Conservation (phyloP, 2,888 invertebrate genomes). For the Orthosia gracilis region DNA sequence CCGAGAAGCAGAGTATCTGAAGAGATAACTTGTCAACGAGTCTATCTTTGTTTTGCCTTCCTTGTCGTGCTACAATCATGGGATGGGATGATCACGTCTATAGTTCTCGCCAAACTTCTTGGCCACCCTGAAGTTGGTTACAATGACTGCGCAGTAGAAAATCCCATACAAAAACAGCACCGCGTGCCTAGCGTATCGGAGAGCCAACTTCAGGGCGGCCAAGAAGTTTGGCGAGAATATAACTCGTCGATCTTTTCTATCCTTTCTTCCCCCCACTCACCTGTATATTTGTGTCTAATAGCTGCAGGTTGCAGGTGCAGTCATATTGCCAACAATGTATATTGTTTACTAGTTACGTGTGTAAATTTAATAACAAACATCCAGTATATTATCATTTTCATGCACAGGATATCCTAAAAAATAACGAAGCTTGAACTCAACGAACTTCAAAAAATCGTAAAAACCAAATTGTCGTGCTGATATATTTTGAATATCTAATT, state of each 20-base stretch:
- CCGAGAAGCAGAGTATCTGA: neutral
- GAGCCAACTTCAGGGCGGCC: no score
- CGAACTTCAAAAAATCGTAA: slow-evolving; percentile 12
- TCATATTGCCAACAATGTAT: neutral
- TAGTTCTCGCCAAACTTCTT: no score
- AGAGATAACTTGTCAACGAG: neutral
- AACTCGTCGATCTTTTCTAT: neutral
- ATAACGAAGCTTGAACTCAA: slow-evolving; percentile 20
- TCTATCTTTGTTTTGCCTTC: neutral
- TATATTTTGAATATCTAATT: slow-evolving; percentile 33
- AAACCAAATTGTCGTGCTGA: slow-evolving; percentile 15
- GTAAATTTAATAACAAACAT: slow-evolving; percentile 2
- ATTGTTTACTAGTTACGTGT: neutral
- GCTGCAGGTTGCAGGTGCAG: neutral
- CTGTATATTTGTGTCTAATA: neutral
- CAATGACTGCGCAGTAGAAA: no score
- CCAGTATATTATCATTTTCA: neutral
- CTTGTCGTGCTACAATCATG: neutral
- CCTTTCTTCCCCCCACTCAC: neutral
- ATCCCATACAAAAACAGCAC: no score
- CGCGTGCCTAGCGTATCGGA: no score
- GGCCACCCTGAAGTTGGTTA: no score
- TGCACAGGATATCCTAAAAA: slow-evolving; percentile 34
- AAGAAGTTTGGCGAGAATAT: no score
- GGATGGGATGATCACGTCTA: no score